Conservation (phyloP, 2,113 vertebrate genomes). For the Electrona antarctica region DNA sequence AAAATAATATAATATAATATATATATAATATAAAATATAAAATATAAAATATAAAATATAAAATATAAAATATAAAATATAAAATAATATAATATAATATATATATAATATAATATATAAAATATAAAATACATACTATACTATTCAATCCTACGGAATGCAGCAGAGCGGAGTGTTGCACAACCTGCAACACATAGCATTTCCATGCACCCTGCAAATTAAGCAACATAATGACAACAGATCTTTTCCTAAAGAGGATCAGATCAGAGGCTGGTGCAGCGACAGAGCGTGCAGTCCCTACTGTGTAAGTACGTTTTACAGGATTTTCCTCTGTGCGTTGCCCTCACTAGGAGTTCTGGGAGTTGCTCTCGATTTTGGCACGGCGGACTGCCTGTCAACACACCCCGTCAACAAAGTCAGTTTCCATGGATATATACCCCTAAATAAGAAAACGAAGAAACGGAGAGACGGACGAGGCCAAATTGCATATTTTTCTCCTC, state of each 20-base stretch:
- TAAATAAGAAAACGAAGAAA: conserved; percentile 48
- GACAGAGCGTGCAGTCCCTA: conserved; percentile 13
- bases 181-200: no score
- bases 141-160: no score
- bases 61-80: no score
- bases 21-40: no score
- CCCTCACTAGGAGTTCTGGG: conserved; percentile 45
- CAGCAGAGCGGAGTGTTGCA: no score
- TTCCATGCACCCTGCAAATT: no score
- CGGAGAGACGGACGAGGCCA: conserved; percentile 19
- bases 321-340: conserved; percentile 59
- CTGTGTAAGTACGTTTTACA: conserved; percentile 24
- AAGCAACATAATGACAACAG: no score
- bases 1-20: no score
- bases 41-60: no score
- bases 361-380: conserved; percentile 59
- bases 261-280: neutral
- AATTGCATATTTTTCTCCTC: conserved; percentile 48
- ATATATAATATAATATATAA: no score
- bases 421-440: conserved; percentile 59
- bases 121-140: no score
- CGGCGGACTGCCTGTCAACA: conserved; percentile 63
- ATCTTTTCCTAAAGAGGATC: neutral
- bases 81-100: no score
- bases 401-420: conserved; percentile 57